Conservation (phyloP, 2,888 invertebrate species). For the Stenolophus ochropezus region DNA sequence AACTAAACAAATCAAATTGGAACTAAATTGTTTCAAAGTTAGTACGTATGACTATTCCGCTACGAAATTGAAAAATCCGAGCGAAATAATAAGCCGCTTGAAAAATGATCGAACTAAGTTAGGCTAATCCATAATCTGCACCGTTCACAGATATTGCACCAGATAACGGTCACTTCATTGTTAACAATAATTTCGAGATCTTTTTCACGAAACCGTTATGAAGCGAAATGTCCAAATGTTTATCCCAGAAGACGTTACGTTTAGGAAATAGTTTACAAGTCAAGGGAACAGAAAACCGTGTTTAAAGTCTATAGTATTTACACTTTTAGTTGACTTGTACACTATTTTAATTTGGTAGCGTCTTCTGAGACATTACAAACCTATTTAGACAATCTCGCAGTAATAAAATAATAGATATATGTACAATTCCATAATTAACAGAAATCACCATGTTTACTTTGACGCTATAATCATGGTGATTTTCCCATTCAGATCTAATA, state of each 20-base stretch:
- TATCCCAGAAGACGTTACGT: slow-evolving; percentile 4
- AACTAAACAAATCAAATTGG: slow-evolving; percentile 41
- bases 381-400: slow-evolving; percentile 32
- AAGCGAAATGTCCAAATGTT: slow-evolving; percentile 12
- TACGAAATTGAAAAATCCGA: slow-evolving; percentile 42
- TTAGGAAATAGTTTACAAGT: neutral
- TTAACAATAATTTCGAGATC: slow-evolving; percentile 56
- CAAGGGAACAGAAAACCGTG: slow-evolving; percentile 22
- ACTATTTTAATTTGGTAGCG: neutral
- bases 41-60: slow-evolving; percentile 56
- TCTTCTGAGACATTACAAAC: slow-evolving; percentile 12
- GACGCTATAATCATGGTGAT: slow-evolving; percentile 47
- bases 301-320: slow-evolving; percentile 36
- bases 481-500: slow-evolving; percentile 52
- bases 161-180: slow-evolving; percentile 51
- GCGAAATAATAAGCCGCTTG: slow-evolving; percentile 48
- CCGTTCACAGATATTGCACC: slow-evolving; percentile 58
- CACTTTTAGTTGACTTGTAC: slow-evolving; percentile 26
- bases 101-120: slow-evolving; percentile 50
- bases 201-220: slow-evolving; percentile 52
- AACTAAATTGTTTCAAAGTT: slow-evolving; percentile 57
- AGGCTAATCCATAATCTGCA: slow-evolving; percentile 55
- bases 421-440: slow-evolving; percentile 53
- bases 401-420: slow-evolving; percentile 53
- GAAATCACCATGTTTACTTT: slow-evolving; percentile 44